These are phyloP conservation scores for Cheilosia variabilis DNA, from an alignment of 2,888 invertebrate species.

Conservation along the genomic window DNA sequence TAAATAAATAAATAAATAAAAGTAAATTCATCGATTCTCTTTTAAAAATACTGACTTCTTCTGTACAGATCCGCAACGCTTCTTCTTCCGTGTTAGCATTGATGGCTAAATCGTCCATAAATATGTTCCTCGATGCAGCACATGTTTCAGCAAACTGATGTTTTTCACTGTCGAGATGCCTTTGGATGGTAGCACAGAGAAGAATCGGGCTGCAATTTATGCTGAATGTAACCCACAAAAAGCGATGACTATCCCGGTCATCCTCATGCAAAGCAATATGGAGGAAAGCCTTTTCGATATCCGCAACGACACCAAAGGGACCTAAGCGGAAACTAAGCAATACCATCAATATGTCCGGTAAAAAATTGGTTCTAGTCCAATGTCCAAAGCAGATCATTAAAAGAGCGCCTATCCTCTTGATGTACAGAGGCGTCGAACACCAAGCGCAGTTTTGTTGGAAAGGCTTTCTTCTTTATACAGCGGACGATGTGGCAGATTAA, in stretches of 20 bases:
- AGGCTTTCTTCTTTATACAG: conserved; percentile 25
- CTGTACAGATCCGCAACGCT: too few species aligned
- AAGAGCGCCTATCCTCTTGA: neutral
- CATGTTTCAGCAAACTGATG: conserved; percentile 13
- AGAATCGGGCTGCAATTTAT: conserved; percentile 12
- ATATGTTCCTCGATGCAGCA: conserved; percentile 18
- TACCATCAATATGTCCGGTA: conserved; percentile 18
- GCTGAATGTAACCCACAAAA: conserved; percentile 13
- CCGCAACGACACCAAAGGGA: conserved; percentile 7
- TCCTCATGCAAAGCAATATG: neutral
- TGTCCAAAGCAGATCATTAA: conserved; percentile 25
- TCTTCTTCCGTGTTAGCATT: neutral
- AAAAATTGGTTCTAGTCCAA: conserved; percentile 20
- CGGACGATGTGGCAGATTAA: conserved; percentile 20
- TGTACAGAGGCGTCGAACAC: conserved; percentile 28
- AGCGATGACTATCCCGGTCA: conserved; percentile 25
- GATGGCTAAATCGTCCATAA: conserved; percentile 23
- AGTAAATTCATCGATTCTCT: too few species aligned
- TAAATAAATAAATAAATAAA: too few species aligned
- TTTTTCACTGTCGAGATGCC: too few species aligned
- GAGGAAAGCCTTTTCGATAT: conserved; percentile 19
- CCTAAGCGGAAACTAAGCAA: conserved; percentile 24
- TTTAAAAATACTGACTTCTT: too few species aligned
- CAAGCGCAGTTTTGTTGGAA: conserved; percentile 20
- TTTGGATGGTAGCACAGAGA: neutral